Conservation (phyloP, 30 jellyfish, hydroid and myxozoan genomes). For the Pelagia noctiluca region DNA sequence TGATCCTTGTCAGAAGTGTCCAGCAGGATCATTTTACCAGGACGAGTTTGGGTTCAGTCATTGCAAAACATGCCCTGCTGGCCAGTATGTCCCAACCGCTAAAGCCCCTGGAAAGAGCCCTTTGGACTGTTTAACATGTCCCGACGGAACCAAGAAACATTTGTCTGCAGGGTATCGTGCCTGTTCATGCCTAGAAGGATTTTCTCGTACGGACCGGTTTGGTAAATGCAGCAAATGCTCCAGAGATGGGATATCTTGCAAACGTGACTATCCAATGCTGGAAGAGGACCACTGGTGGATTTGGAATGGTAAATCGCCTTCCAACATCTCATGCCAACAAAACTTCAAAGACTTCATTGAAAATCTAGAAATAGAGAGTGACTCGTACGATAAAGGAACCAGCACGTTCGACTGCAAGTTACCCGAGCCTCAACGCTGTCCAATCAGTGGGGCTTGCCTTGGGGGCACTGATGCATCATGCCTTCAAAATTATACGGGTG, state of each 20-base stretch:
- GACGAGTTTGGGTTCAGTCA: constrained; percentile 40
- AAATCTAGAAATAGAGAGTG: constrained; percentile 28
- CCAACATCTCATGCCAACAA: constrained; percentile 20
- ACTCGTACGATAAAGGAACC: constrained; percentile 18
- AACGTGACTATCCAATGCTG: constrained; percentile 33
- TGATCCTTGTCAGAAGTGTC: constrained; percentile 25
- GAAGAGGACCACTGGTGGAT: constrained; percentile 56
- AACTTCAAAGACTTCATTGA: constrained; percentile 29
- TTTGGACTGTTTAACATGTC: constrained; percentile 63
- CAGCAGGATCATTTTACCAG: constrained; percentile 52
- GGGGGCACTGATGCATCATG: constrained; percentile 67
- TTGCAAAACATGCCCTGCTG: constrained; percentile 60
- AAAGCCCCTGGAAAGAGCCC: constrained; percentile 62
- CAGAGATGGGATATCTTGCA: constrained; percentile 26
- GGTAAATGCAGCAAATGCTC: constrained; percentile 42
- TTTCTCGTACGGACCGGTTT: constrained; percentile 48
- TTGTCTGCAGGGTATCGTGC: constrained; percentile 50
- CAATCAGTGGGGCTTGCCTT: constrained; percentile 46
- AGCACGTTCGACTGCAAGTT: constrained; percentile 10
- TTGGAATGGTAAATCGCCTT: constrained; percentile 3
- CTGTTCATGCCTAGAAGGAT: constrained; percentile 55
- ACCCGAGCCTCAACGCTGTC: constrained; percentile 63
- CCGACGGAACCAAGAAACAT: constrained; percentile 51
- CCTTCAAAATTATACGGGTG: constrained; percentile 50
- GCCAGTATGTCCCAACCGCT: constrained; percentile 54